Percentiles rank a stretch among this genome's conserved stretches.
Evolutionary conservation across 2,113 vertebrate species (phyloP).

Genomic region (Xenopus borealis): DNA sequence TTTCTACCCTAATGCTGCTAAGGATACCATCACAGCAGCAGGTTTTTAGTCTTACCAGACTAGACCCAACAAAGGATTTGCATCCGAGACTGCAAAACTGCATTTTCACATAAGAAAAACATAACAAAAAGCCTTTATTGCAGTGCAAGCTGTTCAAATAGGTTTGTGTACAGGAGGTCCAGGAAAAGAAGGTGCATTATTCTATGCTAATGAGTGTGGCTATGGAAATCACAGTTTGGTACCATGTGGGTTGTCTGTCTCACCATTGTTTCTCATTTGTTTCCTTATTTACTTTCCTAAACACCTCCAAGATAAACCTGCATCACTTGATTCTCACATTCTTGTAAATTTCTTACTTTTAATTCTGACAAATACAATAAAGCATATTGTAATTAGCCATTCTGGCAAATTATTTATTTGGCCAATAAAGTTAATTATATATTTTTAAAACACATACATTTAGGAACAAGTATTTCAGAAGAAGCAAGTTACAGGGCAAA

Average conservation of each 20-base stretch:
- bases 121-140: background rate
- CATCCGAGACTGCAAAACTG: background rate
- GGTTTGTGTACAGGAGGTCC: background rate
- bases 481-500: too few relatives aligned
- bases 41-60: background rate
- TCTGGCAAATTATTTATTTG: too few relatives aligned
- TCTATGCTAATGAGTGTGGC: slow-evolving; percentile 25
- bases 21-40: too few relatives aligned
- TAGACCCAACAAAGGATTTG: background rate
- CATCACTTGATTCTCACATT: background rate
- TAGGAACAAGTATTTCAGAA: too few relatives aligned
- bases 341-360: too few relatives aligned
- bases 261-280: slow-evolving; percentile 15
- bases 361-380: too few relatives aligned
- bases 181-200: slow-evolving; percentile 23
- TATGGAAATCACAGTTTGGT: slow-evolving; percentile 24
- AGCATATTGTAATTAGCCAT: too few relatives aligned
- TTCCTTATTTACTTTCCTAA: slow-evolving; percentile 10
- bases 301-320: slow-evolving; percentile 9
- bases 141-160: slow-evolving; percentile 12
- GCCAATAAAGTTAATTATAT: too few relatives aligned
- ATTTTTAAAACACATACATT: too few relatives aligned
- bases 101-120: background rate
- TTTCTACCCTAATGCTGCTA: too few relatives aligned
- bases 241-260: slow-evolving; percentile 8